Conservation (phyloP, 2,797 vertebrate genomes). For the Alca torda region DNA sequence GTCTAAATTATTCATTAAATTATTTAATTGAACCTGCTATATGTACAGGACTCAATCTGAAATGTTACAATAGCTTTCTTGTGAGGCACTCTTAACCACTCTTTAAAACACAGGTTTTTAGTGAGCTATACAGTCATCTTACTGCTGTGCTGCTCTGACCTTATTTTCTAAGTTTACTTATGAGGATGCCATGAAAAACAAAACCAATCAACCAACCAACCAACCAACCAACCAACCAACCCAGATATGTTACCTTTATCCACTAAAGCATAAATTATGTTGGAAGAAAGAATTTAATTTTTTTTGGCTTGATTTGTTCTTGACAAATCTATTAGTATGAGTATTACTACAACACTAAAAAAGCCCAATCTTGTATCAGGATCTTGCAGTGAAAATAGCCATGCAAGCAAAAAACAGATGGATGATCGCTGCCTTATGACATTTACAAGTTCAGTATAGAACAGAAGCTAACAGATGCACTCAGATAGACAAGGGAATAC, state of each 20-base stretch:
- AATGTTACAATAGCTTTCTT: neutral
- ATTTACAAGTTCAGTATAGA: neutral
- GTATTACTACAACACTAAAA: neutral
- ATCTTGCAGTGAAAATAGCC: neutral
- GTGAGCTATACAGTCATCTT: neutral
- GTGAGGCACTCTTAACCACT: neutral
- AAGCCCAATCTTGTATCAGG: neutral
- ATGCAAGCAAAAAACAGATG: neutral
- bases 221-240: neutral
- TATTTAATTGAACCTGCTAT: neutral
- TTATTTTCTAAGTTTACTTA: neutral
- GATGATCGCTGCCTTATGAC: neutral
- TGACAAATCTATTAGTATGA: neutral
- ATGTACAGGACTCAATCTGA: neutral
- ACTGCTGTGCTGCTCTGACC: neutral
- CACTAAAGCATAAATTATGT: neutral
- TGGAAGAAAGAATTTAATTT: neutral
- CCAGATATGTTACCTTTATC: neutral
- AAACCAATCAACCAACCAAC: fast-evolving
- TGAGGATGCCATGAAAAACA: neutral
- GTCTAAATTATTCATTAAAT: neutral
- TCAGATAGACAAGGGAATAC: neutral
- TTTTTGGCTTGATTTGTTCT: neutral
- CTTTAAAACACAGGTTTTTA: neutral
- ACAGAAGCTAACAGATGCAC: neutral